phyloP scores from a whole-genome alignment of 2,888 invertebrate species.

The Agapetus fuscipes region DNA sequence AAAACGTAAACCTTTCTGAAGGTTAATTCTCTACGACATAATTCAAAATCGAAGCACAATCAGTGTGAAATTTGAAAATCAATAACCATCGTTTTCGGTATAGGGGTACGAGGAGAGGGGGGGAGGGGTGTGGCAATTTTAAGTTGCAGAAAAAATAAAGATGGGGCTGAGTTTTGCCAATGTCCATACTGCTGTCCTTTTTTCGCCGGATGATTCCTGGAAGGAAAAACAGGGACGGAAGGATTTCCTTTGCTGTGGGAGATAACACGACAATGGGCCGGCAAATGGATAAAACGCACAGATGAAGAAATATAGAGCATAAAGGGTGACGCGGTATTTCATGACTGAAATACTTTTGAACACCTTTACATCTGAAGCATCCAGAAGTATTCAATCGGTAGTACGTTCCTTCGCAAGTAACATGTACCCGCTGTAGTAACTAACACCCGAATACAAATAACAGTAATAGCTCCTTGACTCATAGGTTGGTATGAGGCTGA shows the following conservation, averaged over 20 bases:
- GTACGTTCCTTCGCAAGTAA: no score
- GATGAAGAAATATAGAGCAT: constrained; percentile 6
- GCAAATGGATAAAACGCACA: constrained; percentile 19
- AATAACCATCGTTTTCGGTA: constrained; percentile 17
- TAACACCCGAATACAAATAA: no score
- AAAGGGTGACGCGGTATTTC: no score
- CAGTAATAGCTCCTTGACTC: no score
- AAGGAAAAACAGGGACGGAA: not conserved
- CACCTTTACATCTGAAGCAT: no score
- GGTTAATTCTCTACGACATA: no score
- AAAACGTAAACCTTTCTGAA: no score
- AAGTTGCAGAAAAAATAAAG: constrained; percentile 14
- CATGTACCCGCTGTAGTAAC: no score
- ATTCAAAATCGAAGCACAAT: no score
- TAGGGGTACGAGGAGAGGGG: constrained; percentile 7
- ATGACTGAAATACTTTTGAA: no score
- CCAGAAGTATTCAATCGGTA: no score
- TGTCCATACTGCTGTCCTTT: constrained; percentile 7
- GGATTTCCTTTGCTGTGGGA: constrained; percentile 18
- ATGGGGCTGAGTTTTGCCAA: constrained; percentile 10
- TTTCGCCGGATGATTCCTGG: not conserved
- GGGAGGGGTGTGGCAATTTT: constrained; percentile 16
- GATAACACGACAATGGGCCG: constrained; percentile 22
- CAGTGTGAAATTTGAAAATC: constrained; percentile 22
- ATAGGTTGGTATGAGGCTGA: no score